Base-by-base conservation (phyloP, 1,140 invertebrate species). In the Nomia melanderi region DNA sequence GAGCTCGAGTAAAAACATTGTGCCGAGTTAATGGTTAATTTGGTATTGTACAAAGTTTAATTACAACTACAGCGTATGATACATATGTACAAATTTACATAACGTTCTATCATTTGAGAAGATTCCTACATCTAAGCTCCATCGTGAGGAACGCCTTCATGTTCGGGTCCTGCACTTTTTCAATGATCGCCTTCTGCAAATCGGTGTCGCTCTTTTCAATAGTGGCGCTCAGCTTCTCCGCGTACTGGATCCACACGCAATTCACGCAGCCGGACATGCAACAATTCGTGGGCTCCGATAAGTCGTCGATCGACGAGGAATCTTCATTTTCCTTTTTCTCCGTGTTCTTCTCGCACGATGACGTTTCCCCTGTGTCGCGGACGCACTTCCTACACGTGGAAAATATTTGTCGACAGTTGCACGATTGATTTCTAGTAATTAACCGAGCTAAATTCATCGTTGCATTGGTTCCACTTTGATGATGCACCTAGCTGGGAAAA, bases 241-340 rank as follows among this genome's bases (percentile, higher is more conserved):
- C 98, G 93, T 98, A 99, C 41, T 96, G 93, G 54, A 99, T 95
- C 96, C 97, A 99, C 20, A 99, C 98, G 91, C 98, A 99, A 89
- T 99, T 98, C 1, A 95, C 93, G 93, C 98, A 99, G 1, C 98
- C 98, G 5, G 96, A 97, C 95, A 97, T 97, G 83, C 98, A 99
- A 90, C 98, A 99, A 44, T 93, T 96, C 2, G 95, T 96, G 1
- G 97, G 97, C 79, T 94, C 94, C 66, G 93, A 92, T 1, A 91
- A 41, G 25, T 91, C 89, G 0, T 90, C 86, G n/a, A 57, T 36
- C 7, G 65, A 29, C 11, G 0, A 25, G 7, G 41, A 11, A 11
- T 81, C 60, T 25, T 44, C 9, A 1, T 11, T 6, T 44, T 81
- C n/a, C 0, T 53, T 17, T 23, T 44, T 59, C n/a, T 31, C 47